phyloP scores from a whole-genome alignment of 2,113 vertebrate species.

The Microcebus jonahi region DNA sequence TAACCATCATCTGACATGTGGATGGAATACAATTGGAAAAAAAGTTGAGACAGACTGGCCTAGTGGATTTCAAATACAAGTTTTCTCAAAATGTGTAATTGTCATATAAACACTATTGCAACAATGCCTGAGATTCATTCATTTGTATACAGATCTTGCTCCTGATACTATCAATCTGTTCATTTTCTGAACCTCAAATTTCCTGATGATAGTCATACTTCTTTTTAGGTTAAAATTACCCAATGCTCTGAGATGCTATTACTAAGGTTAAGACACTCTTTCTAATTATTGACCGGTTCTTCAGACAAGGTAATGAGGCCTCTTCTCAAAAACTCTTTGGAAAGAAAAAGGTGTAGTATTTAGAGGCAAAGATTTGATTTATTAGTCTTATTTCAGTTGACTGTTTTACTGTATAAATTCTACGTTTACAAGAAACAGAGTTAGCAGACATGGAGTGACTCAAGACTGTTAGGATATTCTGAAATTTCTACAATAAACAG shows the following conservation, averaged over 20 bases:
- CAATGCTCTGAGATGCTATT: neutral
- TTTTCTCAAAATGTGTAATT: neutral
- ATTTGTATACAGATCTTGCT: neutral
- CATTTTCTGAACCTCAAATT: slow-evolving; percentile 51
- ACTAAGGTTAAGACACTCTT: slow-evolving; percentile 7
- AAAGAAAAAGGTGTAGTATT: neutral
- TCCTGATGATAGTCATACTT: slow-evolving; percentile 17
- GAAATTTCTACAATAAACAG: slow-evolving; percentile 42
- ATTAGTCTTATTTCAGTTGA: slow-evolving; percentile 30
- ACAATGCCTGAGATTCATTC: neutral
- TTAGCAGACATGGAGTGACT: neutral
- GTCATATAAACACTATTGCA: neutral
- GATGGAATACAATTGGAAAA: neutral
- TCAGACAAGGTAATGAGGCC: neutral
- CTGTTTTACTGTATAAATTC: neutral
- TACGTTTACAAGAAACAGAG: slow-evolving; percentile 22
- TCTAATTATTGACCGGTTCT: slow-evolving; percentile 7
- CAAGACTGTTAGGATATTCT: neutral
- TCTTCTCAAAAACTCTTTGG: neutral
- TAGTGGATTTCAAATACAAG: neutral
- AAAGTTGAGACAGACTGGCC: neutral
- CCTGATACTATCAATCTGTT: neutral
- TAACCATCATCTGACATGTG: neutral
- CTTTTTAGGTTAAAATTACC: neutral
- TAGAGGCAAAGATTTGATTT: slow-evolving; percentile 31